A percentile compares a stretch with the other conserved stretches of the same genome.
These are phyloP conservation scores for Enoplosus armatus DNA, from an alignment of 2,797 vertebrate species.

Conservation along the genomic window DNA sequence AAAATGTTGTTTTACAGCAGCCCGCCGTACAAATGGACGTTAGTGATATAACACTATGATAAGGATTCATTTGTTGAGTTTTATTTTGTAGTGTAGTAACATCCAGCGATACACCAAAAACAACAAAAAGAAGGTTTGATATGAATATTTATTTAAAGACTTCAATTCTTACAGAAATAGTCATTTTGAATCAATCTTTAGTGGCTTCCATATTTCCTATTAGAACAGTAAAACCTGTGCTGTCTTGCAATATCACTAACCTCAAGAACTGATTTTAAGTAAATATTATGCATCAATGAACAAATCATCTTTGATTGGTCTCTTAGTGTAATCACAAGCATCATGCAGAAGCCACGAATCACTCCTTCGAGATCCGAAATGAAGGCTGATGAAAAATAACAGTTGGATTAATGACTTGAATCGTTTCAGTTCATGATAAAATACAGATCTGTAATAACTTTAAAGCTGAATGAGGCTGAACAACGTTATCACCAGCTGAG, in stretches of 20 bases:
- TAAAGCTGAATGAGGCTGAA: constrained; percentile 25
- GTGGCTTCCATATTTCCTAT: constrained; percentile 59
- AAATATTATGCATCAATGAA: constrained; percentile 44
- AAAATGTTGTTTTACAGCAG: constrained; percentile 1
- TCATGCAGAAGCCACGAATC: constrained; percentile 63
- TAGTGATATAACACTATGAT: neutral
- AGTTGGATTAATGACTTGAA: neutral
- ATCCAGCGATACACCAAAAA: neutral
- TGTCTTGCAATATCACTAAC: constrained; percentile 49
- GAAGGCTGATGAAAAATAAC: constrained; percentile 10
- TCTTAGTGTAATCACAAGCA: constrained; percentile 50
- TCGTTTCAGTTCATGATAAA: constrained; percentile 17
- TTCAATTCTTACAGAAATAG: constrained; percentile 77
- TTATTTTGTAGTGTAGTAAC: neutral
- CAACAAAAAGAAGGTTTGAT: constrained; percentile 48
- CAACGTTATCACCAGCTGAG: constrained; percentile 9
- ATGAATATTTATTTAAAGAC: constrained; percentile 82
- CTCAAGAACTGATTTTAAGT: constrained; percentile 21
- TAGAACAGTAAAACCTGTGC: constrained; percentile 74
- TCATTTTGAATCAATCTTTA: constrained; percentile 64
- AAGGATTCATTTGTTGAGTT: neutral
- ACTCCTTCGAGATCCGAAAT: constrained; percentile 3
- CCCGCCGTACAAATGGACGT: neutral
- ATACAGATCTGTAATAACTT: constrained; percentile 12
- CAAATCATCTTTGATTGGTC: constrained; percentile 30